These are phyloP conservation scores for Tetramorium parvispinum DNA, from an alignment of 1,140 invertebrate genomes.

Conservation along the genomic window DNA sequence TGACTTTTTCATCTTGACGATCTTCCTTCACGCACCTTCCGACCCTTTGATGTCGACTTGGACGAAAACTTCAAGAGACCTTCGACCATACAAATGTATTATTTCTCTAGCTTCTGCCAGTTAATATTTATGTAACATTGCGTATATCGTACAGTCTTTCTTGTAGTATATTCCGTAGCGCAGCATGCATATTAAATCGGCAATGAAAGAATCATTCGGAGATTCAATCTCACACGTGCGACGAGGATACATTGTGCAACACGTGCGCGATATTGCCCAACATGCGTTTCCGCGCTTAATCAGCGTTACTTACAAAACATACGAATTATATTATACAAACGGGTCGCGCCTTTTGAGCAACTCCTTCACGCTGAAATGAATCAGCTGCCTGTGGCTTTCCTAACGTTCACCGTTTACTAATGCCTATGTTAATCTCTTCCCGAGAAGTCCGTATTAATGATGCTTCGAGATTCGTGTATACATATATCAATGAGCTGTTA, in stretches of 20 bases:
- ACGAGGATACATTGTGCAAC: background rate
- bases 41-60: background rate
- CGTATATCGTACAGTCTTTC: background rate
- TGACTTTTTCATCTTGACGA: background rate
- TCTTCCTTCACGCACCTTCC: background rate
- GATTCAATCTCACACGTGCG: background rate
- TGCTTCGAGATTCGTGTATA: background rate
- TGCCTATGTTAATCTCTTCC: conserved; percentile 1
- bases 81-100: background rate
- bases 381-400: conserved; percentile 10
- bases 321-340: conserved; percentile 34
- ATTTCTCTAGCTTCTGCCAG: background rate
- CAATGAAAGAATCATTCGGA: background rate
- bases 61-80: background rate
- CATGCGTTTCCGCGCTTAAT: conserved; percentile 34
- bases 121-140: background rate
- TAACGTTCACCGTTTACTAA: conserved; percentile 9
- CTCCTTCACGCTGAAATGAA: conserved; percentile 34
- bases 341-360: conserved; percentile 40
- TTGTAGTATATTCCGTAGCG: background rate
- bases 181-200: background rate
- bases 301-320: conserved; percentile 23
- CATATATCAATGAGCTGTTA: background rate
- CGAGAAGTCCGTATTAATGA: conserved; percentile 12
- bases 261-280: conserved; percentile 17